Conservation (phyloP, 2,797 vertebrate genomes). For the Petrocephalus schoutedeni region DNA sequence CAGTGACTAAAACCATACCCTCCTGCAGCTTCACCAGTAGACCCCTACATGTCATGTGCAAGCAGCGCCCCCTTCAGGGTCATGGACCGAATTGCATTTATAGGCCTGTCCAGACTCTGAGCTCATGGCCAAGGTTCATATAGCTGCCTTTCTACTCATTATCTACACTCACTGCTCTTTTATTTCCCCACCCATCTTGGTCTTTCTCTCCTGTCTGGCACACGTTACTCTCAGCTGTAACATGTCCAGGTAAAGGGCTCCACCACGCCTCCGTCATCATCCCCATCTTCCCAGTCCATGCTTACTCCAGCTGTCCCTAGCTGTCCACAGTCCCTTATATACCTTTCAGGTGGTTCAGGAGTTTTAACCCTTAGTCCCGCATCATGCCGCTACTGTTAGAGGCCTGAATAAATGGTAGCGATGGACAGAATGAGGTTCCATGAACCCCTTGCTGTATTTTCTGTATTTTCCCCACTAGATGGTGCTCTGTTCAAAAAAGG, state of each 20-base stretch:
- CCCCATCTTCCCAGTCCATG: constrained; percentile 28
- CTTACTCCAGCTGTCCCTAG: not conserved
- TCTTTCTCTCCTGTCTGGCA: constrained; percentile 12
- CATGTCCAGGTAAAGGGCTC: constrained; percentile 73
- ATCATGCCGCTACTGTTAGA: not conserved
- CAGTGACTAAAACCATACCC: not conserved
- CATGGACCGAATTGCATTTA: not conserved
- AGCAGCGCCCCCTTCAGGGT: not conserved
- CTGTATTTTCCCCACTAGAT: too few relatives aligned
- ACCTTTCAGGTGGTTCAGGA: not conserved
- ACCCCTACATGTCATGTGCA: not conserved
- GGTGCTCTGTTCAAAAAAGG: too few relatives aligned
- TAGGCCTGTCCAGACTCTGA: not conserved
- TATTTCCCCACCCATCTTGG: not conserved
- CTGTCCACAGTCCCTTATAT: not conserved
- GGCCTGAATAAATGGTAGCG: not conserved
- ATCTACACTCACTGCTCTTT: not conserved
- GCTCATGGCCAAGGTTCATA: not conserved
- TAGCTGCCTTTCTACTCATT: too few relatives aligned
- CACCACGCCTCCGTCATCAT: not conserved
- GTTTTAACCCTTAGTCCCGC: not conserved
- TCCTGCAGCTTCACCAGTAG: not conserved
- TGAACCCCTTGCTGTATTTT: too few relatives aligned
- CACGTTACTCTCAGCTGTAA: constrained; percentile 78
- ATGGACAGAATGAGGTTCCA: too few relatives aligned